These are phyloP conservation scores for Pseudopodoces humilis DNA, from an alignment of 2,113 vertebrate genomes.

Conservation along the genomic window DNA sequence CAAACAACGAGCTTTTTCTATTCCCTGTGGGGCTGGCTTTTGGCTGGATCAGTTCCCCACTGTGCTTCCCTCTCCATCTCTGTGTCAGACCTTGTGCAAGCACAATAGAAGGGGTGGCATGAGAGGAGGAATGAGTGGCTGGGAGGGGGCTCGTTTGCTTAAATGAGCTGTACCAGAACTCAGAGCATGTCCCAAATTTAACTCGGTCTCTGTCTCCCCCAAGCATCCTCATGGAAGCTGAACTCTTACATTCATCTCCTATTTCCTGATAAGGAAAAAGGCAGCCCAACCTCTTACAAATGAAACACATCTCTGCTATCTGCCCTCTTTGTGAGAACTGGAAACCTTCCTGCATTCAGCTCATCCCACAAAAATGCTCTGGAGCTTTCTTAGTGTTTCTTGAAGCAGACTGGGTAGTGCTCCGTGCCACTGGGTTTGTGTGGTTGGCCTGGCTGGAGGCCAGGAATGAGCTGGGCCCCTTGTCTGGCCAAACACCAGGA, in stretches of 20 bases:
- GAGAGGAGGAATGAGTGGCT: background rate
- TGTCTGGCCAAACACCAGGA: background rate
- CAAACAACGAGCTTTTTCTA: background rate
- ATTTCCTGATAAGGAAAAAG: slow-evolving; percentile 51
- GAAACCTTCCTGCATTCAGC: slow-evolving; percentile 4
- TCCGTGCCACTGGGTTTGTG: background rate
- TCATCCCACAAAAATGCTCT: slow-evolving; percentile 44
- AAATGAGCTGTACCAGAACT: background rate
- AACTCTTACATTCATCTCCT: background rate
- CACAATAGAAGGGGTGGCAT: background rate
- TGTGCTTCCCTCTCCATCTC: background rate
- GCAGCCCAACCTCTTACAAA: background rate
- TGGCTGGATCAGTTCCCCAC: background rate
- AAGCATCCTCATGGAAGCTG: background rate
- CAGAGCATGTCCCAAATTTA: background rate
- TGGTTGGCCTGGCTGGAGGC: background rate
- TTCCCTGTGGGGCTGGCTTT: background rate
- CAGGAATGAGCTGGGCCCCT: slow-evolving; percentile 5
- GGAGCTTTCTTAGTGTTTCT: slow-evolving; percentile 30
- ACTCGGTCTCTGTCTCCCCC: background rate
- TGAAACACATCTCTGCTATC: slow-evolving; percentile 30
- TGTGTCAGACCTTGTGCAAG: background rate
- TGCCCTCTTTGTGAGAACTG: slow-evolving; percentile 21
- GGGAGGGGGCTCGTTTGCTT: background rate
- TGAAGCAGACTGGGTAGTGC: background rate